Evolutionary conservation across 1,140 invertebrate genomes (phyloP).

Genomic region (Brachionus koreanus): DNA sequence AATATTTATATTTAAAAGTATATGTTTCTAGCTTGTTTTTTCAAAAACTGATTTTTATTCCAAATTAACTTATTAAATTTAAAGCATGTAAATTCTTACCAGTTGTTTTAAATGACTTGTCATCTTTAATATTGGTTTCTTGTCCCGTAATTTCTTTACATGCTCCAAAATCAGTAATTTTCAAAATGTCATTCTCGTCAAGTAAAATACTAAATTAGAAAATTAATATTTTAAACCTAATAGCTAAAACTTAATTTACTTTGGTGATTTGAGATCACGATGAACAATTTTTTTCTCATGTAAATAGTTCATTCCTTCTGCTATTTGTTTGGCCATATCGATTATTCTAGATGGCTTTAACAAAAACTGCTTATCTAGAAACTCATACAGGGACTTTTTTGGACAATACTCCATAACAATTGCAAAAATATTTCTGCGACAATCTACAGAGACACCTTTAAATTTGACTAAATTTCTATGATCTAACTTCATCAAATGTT

Average conservation of each 20-base stretch:
- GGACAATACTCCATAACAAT: constrained; percentile 98
- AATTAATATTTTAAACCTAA: not conserved
- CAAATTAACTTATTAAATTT: too few relatives aligned
- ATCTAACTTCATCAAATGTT: constrained; percentile 85
- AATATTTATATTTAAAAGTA: too few relatives aligned
- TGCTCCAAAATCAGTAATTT: constrained; percentile 97
- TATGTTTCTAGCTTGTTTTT: too few relatives aligned
- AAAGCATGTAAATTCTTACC: not conserved
- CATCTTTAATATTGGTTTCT: constrained; percentile 65
- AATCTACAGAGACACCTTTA: constrained; percentile 64
- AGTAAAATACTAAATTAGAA: constrained; percentile 76
- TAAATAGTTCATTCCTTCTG: constrained; percentile 82
- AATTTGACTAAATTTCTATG: constrained; percentile 95
- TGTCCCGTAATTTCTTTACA: constrained; percentile 83
- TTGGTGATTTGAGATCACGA: constrained; percentile 90
- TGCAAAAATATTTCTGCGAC: constrained; percentile 60
- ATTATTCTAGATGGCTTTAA: not conserved
- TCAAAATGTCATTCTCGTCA: constrained; percentile 79
- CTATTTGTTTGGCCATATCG: constrained; percentile 66
- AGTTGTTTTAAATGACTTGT: constrained; percentile 83
- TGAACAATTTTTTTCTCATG: constrained; percentile 91
- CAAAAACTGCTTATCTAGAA: not conserved
- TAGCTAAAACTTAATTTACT: constrained; percentile 53
- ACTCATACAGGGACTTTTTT: constrained; percentile 77
- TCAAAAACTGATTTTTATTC: too few relatives aligned